A percentile compares a stretch with the other conserved stretches of the same genome.
phyloP scores from a whole-genome alignment of 1,140 invertebrate species.

The Monomorium pharaonis region DNA sequence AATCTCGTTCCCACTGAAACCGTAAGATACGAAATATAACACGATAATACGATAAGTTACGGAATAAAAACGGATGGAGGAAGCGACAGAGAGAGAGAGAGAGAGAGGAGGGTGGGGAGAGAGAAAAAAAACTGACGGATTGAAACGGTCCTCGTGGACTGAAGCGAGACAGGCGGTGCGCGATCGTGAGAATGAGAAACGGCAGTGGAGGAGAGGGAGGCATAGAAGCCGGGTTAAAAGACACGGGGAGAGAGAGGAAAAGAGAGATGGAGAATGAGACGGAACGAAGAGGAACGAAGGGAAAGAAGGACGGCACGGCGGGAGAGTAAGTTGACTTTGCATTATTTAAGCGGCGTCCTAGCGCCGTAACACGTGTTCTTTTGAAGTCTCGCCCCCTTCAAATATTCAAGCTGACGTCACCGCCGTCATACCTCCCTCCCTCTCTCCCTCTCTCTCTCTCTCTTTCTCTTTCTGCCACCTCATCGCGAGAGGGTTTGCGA shows the following conservation, averaged over 20 bases:
- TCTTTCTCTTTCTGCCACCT: background rate
- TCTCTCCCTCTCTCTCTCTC: background rate
- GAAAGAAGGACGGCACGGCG: conserved; percentile 36
- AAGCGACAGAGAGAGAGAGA: background rate
- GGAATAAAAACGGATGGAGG: conserved; percentile 27
- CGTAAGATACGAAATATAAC: background rate
- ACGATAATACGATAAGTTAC: conserved; percentile 28
- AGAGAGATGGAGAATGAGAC: conserved; percentile 22
- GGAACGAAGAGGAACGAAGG: conserved; percentile 50
- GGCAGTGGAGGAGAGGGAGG: background rate
- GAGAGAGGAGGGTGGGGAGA: too few species aligned
- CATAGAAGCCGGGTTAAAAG: conserved; percentile 28
- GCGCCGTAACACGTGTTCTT: conserved; percentile 85
- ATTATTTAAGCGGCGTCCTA: conserved; percentile 85
- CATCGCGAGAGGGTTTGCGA: conserved; percentile 11
- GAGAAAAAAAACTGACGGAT: background rate
- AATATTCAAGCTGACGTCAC: conserved; percentile 85
- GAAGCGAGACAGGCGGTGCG: background rate
- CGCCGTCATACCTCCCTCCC: conserved; percentile 82
- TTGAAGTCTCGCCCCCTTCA: conserved; percentile 84
- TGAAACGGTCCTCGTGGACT: conserved; percentile 17
- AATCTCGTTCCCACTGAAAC: background rate
- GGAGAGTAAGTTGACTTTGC: conserved; percentile 84
- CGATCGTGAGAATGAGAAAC: conserved; percentile 31
- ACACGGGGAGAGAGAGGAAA: conserved; percentile 22